phyloP scores from a whole-genome alignment of 2,113 vertebrate genomes.

The Apaloderma vittatum region DNA sequence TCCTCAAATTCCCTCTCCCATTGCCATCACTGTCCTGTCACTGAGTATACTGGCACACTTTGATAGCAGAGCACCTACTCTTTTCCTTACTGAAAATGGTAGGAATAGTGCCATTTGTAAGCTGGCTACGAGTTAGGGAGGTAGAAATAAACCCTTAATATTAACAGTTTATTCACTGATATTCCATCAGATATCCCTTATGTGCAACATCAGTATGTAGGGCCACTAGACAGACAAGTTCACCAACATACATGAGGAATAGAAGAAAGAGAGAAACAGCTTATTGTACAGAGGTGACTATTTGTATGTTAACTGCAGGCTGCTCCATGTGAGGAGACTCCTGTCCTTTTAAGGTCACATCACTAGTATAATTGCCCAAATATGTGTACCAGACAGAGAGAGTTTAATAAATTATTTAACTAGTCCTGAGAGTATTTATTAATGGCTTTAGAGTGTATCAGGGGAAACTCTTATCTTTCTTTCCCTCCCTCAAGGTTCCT shows the following conservation, averaged over 20 bases:
- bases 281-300: not conserved
- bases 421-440: not conserved
- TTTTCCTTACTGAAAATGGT: not conserved
- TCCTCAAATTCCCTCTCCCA: not conserved
- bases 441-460: not conserved
- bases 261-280: not conserved
- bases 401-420: not conserved
- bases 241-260: not conserved
- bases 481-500: not conserved
- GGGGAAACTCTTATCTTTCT: not conserved
- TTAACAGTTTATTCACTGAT: not conserved
- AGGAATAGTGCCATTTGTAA: not conserved
- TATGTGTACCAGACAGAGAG: accelerated
- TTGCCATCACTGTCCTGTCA: not conserved
- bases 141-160: not conserved
- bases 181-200: not conserved
- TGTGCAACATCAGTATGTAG: not conserved
- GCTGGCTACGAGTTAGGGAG: not conserved
- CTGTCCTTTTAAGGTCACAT: not conserved
- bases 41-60: not conserved
- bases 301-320: not conserved
- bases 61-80: not conserved
- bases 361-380: not conserved
- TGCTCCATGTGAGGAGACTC: not conserved
- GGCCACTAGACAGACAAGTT: accelerated